phyloP scores from a whole-genome alignment of 2,113 vertebrate genomes.

The Podocnemis expansa region DNA sequence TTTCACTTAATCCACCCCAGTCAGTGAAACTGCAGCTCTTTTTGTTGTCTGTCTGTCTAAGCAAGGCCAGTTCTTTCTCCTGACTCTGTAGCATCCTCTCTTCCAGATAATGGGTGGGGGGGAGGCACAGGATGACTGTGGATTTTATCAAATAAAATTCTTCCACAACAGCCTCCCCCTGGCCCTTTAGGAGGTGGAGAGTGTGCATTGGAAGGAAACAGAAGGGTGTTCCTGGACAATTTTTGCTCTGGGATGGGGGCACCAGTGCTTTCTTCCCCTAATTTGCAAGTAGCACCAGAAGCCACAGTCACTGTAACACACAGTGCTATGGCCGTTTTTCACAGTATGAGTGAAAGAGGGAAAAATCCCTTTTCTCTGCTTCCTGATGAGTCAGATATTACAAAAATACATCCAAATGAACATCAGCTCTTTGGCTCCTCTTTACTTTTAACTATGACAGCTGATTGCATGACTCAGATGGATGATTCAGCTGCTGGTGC shows the following conservation, averaged over 20 bases:
- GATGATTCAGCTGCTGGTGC: slow-evolving; percentile 45
- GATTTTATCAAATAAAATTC: too few relatives aligned
- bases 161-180: not conserved
- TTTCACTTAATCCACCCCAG: too few relatives aligned
- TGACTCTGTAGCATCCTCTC: too few relatives aligned
- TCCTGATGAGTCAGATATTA: slow-evolving; percentile 45
- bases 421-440: slow-evolving; percentile 58
- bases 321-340: not conserved
- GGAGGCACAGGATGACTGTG: too few relatives aligned
- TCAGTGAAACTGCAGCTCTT: too few relatives aligned
- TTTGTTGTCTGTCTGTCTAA: too few relatives aligned
- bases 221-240: not conserved
- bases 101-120: too few relatives aligned
- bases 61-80: too few relatives aligned
- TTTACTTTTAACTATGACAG: slow-evolving; percentile 56
- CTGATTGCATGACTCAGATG: slow-evolving; percentile 48
- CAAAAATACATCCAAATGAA: slow-evolving; percentile 59
- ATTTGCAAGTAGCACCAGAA: not conserved
- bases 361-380: not conserved
- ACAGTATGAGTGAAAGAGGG: slow-evolving; percentile 8
- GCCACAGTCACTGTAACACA: not conserved
- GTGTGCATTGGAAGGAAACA: not conserved
- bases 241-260: not conserved
- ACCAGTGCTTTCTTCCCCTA: not conserved
- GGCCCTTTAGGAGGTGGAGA: not conserved